Base-by-base conservation (phyloP, 2,888 invertebrate genomes). In the Bellardia bayeri region DNA sequence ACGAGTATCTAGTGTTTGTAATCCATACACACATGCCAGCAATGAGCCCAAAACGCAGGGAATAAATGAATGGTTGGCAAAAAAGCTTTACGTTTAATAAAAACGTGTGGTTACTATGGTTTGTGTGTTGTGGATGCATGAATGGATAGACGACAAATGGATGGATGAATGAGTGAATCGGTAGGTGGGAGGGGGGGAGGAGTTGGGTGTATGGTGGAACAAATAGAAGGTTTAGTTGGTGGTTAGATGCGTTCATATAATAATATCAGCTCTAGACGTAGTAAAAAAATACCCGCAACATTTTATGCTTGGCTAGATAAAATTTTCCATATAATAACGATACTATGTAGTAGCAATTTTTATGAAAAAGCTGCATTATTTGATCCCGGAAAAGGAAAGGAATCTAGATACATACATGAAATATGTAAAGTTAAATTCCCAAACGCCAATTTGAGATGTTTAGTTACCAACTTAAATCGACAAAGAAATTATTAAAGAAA, bases 81-180 rank as follows among this genome's bases (percentile, higher is more conserved):
- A 78, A 79, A 82, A 66, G 78, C 68, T 79, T 87, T 54, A 79
- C 82, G 68, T 85, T 87, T 85, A 87, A 87, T 85, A 87, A 82
- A 87, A 85, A 82, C 72, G 85, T 87, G 87, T 71, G 87, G 87
- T 87, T 85, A 58, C 87, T 69, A 87, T 87, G 87, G 87, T 79
- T 85, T 82, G 69, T 82, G 64, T 71, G 74, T 63, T 58, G 74
- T 74, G 68, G 33, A 81, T 71, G 80, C 74, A 75, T 64, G 42
- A 56, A 83, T 71, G 64, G 56, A 71, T 66, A 56, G 56, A 74
- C n/a, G 23, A 30, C n/a, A 42, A 23, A 16, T 51, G 56, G 30
- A 37, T 61, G 49, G 51, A 30, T 66, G 49, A 69, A 40, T 54
- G 30, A 11, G 14, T n/a, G 16, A 51, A 69, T 30, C 3, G 4